Base-by-base conservation (phyloP, 2,888 invertebrate species). In the Ophioninae sp. region DNA sequence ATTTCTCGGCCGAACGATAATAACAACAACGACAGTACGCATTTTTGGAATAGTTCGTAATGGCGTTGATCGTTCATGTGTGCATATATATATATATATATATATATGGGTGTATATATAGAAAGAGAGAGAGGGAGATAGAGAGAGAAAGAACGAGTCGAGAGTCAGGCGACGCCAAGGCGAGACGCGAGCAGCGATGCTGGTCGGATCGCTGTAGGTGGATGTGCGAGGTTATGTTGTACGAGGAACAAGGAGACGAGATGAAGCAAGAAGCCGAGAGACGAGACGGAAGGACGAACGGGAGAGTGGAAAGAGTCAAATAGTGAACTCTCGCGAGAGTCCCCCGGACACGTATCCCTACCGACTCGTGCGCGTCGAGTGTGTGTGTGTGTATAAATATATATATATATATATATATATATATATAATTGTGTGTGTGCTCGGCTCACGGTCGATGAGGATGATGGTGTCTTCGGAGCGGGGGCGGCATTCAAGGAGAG, bases 41-140 rank as follows among this genome's bases (percentile, higher is more conserved):
- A 89, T 90, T 89, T 90, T 90, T 90, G 88, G 88, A 90, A 89
- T 90, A 89, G 88, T 89, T 90, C 87, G 87, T 87, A 87, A 75
- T 70, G 81, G 77, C 70, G 65, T 80, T 73, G 80, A 23, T 57
- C 64, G 61, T 23, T 67, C 76, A 59, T 56, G 57, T 21, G 61
- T 50, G 13, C 62, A 7, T 72, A n/a, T 79, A 56, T 57, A 56
- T 70, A 57, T 62, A 41, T 3, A 30, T 30, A 30, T 30, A 30
- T 30, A 30, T 30, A 30, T n/a, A n/a, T n/a, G n/a, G n/a, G n/a
- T n/a, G n/a, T 30, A 30, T 30, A 30, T 30, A 68, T 69, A 70
- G 68, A 69, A 41, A 75, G 37, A 81, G 68, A 82, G 70, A 59
- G 67, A 70, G 61, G 64, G 83, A 69, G 72, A 61, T 75, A 62